phyloP scores from a whole-genome alignment of 2,797 vertebrate genomes.

The Phaenicophaeus curvirostris region DNA sequence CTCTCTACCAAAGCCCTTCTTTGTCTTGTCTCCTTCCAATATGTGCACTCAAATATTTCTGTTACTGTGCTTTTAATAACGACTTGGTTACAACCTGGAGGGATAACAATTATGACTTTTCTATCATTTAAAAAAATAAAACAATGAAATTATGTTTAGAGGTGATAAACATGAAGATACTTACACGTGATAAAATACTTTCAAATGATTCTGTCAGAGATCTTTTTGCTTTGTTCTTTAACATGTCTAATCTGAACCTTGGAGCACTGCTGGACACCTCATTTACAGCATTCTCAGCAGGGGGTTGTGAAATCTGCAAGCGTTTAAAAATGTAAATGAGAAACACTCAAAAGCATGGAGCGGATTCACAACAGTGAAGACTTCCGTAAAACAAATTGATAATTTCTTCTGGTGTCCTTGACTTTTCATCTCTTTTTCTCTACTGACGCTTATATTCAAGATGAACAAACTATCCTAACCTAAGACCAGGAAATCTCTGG shows the following conservation, averaged over 20 bases:
- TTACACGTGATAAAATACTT: constrained; percentile 86
- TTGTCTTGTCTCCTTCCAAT: not conserved
- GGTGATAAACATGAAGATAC: constrained; percentile 14
- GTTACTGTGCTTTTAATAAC: not conserved
- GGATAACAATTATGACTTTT: not conserved
- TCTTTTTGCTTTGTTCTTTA: constrained; percentile 92
- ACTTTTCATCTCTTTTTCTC: not conserved
- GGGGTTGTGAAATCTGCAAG: constrained; percentile 59
- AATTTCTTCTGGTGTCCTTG: not conserved
- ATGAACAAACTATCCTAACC: not conserved
- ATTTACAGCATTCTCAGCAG: constrained; percentile 72
- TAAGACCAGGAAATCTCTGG: not conserved
- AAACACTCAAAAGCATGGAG: not conserved
- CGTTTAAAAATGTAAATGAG: not conserved
- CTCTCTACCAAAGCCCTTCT: not conserved
- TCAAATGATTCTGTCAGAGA: constrained; percentile 92
- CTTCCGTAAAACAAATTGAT: not conserved
- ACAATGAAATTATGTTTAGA: not conserved
- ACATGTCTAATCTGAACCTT: constrained; percentile 88
- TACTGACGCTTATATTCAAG: not conserved
- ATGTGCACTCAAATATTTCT: not conserved
- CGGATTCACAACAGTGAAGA: not conserved
- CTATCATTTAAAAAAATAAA: not conserved
- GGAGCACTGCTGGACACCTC: constrained; percentile 81
- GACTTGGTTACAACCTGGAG: not conserved